These are phyloP conservation scores for Catocala sponsa DNA, from an alignment of 2,888 invertebrate species.

Conservation along the genomic window DNA sequence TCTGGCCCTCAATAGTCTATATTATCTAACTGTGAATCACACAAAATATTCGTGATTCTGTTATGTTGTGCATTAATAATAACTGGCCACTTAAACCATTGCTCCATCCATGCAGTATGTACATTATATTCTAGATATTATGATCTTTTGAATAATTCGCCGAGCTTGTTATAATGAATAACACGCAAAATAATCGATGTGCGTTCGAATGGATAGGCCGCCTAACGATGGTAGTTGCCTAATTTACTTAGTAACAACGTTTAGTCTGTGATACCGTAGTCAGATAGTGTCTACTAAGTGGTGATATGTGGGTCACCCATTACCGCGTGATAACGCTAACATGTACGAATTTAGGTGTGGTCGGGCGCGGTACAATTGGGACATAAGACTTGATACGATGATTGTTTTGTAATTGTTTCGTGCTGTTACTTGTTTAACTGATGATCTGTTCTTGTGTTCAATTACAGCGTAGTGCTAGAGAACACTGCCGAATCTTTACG, in stretches of 20 bases:
- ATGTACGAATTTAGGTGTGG: slow-evolving; percentile 47
- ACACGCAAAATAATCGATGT: no score
- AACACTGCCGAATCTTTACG: no score
- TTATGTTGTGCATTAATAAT: no score
- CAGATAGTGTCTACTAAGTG: slow-evolving; percentile 71
- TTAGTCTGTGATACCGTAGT: slow-evolving; percentile 55
- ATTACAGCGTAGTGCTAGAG: no score
- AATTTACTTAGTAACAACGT: slow-evolving; percentile 32
- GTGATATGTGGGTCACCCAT: slow-evolving; percentile 73
- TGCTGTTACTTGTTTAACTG: slow-evolving; percentile 6
- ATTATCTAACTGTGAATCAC: no score
- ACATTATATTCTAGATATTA: no score
- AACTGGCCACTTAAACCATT: no score
- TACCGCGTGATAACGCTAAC: slow-evolving; percentile 62
- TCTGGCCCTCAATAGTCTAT: no score
- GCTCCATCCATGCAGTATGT: no score
- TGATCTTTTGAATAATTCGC: no score
- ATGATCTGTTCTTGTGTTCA: neutral
- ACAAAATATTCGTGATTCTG: no score
- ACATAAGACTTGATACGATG: slow-evolving; percentile 10
- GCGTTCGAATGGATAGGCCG: neutral
- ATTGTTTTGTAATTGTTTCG: slow-evolving; percentile 28
- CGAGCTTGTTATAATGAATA: no score
- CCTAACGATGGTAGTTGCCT: slow-evolving; percentile 12
- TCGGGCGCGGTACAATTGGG: slow-evolving; percentile 25